Evolutionary conservation across 1,140 invertebrate genomes (phyloP).

Genomic region (Heliconius hewitsoni): DNA sequence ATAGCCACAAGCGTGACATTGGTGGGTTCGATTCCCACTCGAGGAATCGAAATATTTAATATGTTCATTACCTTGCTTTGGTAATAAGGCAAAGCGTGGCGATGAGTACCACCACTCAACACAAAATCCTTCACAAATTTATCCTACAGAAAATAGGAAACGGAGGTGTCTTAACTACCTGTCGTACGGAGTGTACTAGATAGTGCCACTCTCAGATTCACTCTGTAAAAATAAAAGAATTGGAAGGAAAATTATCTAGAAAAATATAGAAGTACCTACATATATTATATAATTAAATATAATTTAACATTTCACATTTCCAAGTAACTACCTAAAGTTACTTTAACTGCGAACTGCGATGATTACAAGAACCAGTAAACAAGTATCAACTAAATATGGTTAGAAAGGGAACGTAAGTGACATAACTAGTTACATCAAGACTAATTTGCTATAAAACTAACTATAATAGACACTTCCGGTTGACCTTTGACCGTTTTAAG

Average conservation of each 20-base stretch:
- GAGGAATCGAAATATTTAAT: too few species aligned
- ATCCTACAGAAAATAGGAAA: too few species aligned
- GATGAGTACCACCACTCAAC: too few species aligned
- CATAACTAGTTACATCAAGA: slow-evolving; percentile 9
- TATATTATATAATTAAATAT: slow-evolving; percentile 4
- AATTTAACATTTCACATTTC: slow-evolving; percentile 5
- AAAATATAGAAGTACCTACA: background rate
- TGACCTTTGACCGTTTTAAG: background rate
- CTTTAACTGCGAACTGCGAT: slow-evolving; percentile 3
- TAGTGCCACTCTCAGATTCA: too few species aligned
- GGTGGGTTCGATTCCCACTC: too few species aligned
- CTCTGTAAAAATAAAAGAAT: background rate
- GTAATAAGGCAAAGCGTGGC: too few species aligned
- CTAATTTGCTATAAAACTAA: slow-evolving; percentile 8
- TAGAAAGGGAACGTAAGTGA: slow-evolving; percentile 6
- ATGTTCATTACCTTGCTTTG: too few species aligned
- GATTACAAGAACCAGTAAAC: slow-evolving; percentile 2
- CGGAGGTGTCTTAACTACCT: too few species aligned
- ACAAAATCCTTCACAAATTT: too few species aligned
- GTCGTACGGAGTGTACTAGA: too few species aligned
- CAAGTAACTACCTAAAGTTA: background rate
- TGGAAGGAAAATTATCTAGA: too few species aligned
- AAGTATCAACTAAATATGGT: background rate
- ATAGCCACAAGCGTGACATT: too few species aligned
- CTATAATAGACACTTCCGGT: slow-evolving; percentile 8